Evolutionary conservation across 1,140 invertebrate species (phyloP), one percentile per base, ranked within the genome.

Genomic region (Meloidogyne exigua): DNA sequence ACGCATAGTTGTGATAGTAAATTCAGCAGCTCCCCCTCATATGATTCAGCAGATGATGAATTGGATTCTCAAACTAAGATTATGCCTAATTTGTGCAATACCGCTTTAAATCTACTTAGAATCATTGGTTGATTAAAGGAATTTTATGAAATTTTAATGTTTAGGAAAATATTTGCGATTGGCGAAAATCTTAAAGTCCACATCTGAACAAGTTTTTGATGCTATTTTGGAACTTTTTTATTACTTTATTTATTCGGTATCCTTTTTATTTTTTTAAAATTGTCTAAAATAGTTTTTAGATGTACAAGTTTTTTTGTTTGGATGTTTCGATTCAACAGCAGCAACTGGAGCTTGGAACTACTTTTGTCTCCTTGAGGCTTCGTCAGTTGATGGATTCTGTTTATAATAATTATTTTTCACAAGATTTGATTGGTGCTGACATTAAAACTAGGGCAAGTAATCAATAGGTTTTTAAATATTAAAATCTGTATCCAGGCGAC

Each of bases 171-270:
- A 92, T 82, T 90, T 98, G 74, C 94, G 96, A 88, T 96, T 98
- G 91, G 95, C 95, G 88, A 91, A 92, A 84, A 90, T 96, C 68
- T 89, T 98, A 26, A 92, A 93, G 75, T 93, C 94, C 25, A 95
- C 98, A 75, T 92, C 95, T 0, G 92, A 93, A 83, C 93, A 95
- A 88, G 94, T 98, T 9, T 91, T 96, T 15, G 90, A 91, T 79
- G 92, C 92, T 77, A 94, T 98, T 91, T 92, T 93, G 81, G 93
- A 98, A 84, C 90, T 99, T 67, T 95, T 96, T 88, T 95, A 99
- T 83, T 95, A 94, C 86, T 98, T 97, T 36, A 26, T 80, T 63
- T 80, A 65, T 63, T 21, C 69, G 36, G 72, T 80, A 57, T 15
- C 12, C 64, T 18, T 49, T n/a, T 64, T 73, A 23, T 23, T 15